Conservation (phyloP, 2,797 vertebrate species). For the Monodelphis domestica region DNA sequence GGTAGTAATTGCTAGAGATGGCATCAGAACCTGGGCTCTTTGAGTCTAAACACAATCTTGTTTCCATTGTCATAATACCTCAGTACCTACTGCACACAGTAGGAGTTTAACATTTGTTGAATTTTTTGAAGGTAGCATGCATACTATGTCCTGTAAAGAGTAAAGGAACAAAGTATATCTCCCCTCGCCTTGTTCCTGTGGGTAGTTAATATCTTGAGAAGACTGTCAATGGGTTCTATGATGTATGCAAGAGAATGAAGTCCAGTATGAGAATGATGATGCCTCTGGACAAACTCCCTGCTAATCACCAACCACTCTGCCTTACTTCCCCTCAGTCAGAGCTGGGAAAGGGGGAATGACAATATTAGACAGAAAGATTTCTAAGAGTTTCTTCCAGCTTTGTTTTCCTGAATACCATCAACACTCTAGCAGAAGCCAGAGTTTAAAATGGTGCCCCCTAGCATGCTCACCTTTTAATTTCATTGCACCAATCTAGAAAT, state of each 20-base stretch:
- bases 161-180: background rate
- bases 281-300: background rate
- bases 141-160: background rate
- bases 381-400: no score
- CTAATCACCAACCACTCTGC: background rate
- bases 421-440: constrained; percentile 1
- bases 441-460: background rate
- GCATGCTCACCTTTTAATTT: background rate
- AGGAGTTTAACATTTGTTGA: no score
- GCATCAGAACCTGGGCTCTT: no score
- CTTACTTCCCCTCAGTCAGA: no score
- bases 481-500: background rate
- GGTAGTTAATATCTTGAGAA: constrained; percentile 12
- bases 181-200: constrained; percentile 1
- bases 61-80: no score
- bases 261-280: background rate
- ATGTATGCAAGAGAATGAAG: background rate
- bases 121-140: background rate
- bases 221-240: background rate
- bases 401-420: background rate
- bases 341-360: background rate
- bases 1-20: background rate
- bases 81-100: no score
- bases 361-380: background rate
- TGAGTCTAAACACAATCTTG: background rate